Evolutionary conservation across 2,888 invertebrate genomes (phyloP).

Genomic region (Slavum lentiscoides): DNA sequence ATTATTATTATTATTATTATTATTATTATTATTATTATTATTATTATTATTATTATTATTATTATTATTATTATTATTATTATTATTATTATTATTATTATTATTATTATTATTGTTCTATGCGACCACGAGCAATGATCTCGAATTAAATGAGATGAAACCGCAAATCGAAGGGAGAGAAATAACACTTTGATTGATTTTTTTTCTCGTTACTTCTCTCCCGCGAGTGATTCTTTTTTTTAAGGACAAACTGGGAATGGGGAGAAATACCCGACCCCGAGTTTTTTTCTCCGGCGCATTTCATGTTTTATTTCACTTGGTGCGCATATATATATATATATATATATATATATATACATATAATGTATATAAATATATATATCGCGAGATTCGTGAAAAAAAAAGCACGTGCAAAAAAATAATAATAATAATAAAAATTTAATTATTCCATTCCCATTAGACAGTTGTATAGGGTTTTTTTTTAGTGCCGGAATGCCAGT

Average conservation of each 20-base stretch:
- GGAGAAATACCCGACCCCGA: slow-evolving; percentile 35
- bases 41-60: no score
- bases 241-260: slow-evolving; percentile 15
- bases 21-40: no score
- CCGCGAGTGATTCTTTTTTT: slow-evolving; percentile 6
- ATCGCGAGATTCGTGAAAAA: not conserved
- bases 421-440: not conserved
- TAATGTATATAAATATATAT: not conserved
- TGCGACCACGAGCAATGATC: slow-evolving; percentile 1
- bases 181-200: slow-evolving; percentile 44
- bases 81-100: no score
- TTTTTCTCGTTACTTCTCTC: slow-evolving; percentile 12
- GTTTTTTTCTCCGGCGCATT: slow-evolving; percentile 1
- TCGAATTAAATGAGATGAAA: slow-evolving; percentile 45
- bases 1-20: no score
- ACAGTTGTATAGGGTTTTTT: not conserved
- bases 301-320: slow-evolving; percentile 22
- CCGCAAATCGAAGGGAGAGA: slow-evolving; percentile 3
- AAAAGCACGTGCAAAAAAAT: slow-evolving; percentile 4
- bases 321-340: no score
- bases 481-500: not conserved
- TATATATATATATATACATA: no score
- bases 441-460: slow-evolving; percentile 27
- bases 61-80: no score
- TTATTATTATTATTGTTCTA: no score